Conservation (phyloP, 1,140 invertebrate species). For the Pachypsylla venusta region DNA sequence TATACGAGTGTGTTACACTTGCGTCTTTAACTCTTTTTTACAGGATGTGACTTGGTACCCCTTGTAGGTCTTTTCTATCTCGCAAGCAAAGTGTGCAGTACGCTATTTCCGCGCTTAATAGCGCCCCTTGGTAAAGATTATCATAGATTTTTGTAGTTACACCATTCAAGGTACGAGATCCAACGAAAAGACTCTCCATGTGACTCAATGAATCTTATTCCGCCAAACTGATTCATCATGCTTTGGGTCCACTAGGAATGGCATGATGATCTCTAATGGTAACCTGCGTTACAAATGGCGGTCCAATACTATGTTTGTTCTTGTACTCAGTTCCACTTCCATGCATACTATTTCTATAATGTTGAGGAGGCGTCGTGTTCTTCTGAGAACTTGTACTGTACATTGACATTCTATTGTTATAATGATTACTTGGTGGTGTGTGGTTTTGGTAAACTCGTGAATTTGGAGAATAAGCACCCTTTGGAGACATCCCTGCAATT, state of each 20-base stretch:
- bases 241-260: neutral
- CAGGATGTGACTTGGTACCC: no score
- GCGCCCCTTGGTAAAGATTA: no score
- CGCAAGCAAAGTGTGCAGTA: no score
- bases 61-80: no score
- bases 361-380: slow-evolving; percentile 6
- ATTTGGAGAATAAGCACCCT: neutral
- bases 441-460: slow-evolving; percentile 1
- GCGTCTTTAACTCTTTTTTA: no score
- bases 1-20: no score
- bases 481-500: neutral
- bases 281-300: slow-evolving; percentile 42
- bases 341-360: neutral
- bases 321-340: slow-evolving; percentile 28
- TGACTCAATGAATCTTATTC: no score
- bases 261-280: slow-evolving; percentile 31
- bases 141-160: no score
- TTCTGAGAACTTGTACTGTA: slow-evolving; percentile 15
- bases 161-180: no score
- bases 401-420: slow-evolving; percentile 13
- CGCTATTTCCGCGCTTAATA: no score
- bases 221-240: neutral
- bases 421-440: slow-evolving; percentile 13
- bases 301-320: slow-evolving; percentile 24
- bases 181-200: no score